Conservation (phyloP, 2,113 vertebrate species). For the Agapornis roseicollis region DNA sequence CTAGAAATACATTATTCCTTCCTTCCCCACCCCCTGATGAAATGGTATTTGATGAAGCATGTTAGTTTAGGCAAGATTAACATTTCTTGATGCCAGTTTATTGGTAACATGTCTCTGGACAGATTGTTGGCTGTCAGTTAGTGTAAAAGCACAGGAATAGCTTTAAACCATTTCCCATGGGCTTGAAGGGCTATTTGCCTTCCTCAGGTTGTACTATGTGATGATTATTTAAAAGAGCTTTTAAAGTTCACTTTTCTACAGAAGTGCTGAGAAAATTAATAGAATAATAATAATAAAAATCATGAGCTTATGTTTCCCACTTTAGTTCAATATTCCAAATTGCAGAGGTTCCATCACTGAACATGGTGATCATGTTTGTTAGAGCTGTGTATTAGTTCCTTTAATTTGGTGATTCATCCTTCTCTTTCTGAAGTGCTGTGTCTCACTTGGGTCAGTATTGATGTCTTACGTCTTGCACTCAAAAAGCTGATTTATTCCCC, state of each 20-base stretch:
- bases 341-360: neutral
- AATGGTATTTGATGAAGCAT: neutral
- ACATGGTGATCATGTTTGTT: neutral
- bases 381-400: neutral
- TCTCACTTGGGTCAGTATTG: neutral
- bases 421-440: neutral
- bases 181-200: neutral
- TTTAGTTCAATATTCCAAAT: neutral
- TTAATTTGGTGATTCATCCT: neutral
- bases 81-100: neutral
- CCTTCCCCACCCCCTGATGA: neutral
- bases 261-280: neutral
- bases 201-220: neutral
- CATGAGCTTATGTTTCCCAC: neutral
- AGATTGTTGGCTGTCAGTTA: neutral
- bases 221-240: neutral
- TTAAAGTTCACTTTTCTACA: neutral
- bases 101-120: neutral
- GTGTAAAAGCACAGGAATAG: neutral
- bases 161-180: neutral
- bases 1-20: neutral
- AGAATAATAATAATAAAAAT: neutral
- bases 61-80: neutral
- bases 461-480: neutral
- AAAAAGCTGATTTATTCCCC: neutral